These are phyloP conservation scores for Serripes groenlandicus DNA, from an alignment of 2,888 invertebrate genomes.

Conservation along the genomic window DNA sequence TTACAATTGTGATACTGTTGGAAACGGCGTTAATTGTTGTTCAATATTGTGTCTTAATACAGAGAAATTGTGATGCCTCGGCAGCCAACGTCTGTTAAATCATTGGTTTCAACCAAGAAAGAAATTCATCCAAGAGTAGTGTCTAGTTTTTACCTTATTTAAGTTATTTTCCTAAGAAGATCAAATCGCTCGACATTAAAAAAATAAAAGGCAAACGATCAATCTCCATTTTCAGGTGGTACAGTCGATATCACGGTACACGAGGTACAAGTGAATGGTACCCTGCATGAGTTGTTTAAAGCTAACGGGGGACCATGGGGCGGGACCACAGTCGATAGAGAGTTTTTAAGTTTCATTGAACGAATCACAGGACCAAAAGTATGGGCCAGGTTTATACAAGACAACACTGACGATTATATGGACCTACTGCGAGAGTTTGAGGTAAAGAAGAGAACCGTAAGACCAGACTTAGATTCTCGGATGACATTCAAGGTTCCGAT, in stretches of 20 bases:
- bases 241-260: constrained; percentile 48
- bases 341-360: constrained; percentile 41
- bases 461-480: constrained; percentile 33
- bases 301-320: constrained; percentile 55
- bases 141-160: too few species aligned
- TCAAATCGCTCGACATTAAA: too few species aligned
- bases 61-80: too few species aligned
- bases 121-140: too few species aligned
- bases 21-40: too few species aligned
- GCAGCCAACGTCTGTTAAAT: too few species aligned
- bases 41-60: too few species aligned
- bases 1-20: too few species aligned
- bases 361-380: constrained; percentile 15
- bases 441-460: constrained; percentile 37
- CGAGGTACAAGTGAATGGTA: constrained; percentile 28
- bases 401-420: constrained; percentile 30
- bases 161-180: too few species aligned
- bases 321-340: constrained; percentile 39
- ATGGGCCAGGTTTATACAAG: constrained; percentile 25
- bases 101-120: too few species aligned
- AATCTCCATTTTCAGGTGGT: constrained; percentile 45
- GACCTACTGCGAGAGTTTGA: constrained; percentile 52
- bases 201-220: too few species aligned
- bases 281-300: constrained; percentile 36
- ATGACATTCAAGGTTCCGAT: constrained; percentile 48